A percentile compares a stretch with the other conserved stretches of the same genome.
These are phyloP conservation scores for Heloderma charlesbogerti DNA, from an alignment of 2,113 vertebrate genomes.

Conservation along the genomic window DNA sequence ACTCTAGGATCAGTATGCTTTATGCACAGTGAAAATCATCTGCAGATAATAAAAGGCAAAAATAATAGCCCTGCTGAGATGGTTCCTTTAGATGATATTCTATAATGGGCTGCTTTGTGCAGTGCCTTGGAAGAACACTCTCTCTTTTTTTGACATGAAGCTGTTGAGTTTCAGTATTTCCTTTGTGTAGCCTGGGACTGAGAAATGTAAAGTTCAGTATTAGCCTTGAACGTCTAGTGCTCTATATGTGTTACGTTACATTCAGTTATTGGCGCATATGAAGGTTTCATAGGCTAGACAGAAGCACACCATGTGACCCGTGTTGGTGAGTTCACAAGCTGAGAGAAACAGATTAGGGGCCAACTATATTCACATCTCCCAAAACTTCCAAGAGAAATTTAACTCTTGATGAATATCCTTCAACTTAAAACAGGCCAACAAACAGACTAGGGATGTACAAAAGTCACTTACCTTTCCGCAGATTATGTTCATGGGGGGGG, in stretches of 20 bases:
- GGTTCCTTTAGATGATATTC: slow-evolving; percentile 47
- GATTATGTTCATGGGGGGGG: too few relatives aligned
- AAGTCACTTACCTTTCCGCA: too few relatives aligned
- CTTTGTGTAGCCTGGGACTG: slow-evolving; percentile 10
- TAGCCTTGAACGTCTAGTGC: slow-evolving; percentile 22
- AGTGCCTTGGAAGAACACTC: slow-evolving; percentile 28
- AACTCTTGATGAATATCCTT: background rate
- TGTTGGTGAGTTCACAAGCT: background rate
- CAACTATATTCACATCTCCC: background rate
- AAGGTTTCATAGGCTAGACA: background rate
- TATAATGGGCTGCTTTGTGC: slow-evolving; percentile 42
- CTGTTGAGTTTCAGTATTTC: slow-evolving; percentile 47
- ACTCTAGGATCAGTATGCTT: slow-evolving; percentile 47
- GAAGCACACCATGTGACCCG: background rate
- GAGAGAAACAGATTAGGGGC: background rate
- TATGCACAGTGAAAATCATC: slow-evolving; percentile 35
- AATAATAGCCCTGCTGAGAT: slow-evolving; percentile 55
- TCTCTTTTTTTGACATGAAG: slow-evolving; percentile 20
- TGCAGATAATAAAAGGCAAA: slow-evolving; percentile 53
- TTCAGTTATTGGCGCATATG: background rate
- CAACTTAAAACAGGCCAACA: background rate
- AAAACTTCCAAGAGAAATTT: background rate
- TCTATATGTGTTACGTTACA: background rate
- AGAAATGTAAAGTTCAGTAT: slow-evolving; percentile 22
- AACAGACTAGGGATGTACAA: too few relatives aligned